Evolutionary conservation across 1,140 invertebrate species (phyloP), one percentile per base, ranked within the genome.

Genomic region (Aricia agestis): DNA sequence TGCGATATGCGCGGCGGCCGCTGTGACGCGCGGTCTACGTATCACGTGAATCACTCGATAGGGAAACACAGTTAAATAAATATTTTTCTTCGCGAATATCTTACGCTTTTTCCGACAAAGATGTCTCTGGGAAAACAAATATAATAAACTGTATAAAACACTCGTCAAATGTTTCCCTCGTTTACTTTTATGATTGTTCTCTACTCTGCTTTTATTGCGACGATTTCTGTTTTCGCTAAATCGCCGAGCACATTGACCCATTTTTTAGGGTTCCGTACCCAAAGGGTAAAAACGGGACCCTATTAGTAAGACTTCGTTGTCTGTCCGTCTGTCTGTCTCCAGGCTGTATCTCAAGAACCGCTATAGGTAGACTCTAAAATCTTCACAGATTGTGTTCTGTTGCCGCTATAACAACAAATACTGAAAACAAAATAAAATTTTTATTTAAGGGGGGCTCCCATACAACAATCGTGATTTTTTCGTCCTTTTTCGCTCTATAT

Each of bases 11-110:
- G 15, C 15, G 36, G 36, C 36, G 36, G 65, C n/a, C 66, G 17
- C 36, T 4, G 32, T 52, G 45, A 36, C 36, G 36, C 13, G 45
- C 45, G 10, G 2, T 52, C 13, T 52, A 68, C 57, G 52, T 68
- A 52, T 69, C 31, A 68, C 25, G 67, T 72, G 74, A 72, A 45
- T 76, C 70, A 76, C 42, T 70, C 69, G 31, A 70, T 63, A 57
- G 70, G 66, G 32, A 67, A 59, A 59, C 32, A 71, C 45, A 41
- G 65, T 67, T 59, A 71, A 68, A 19, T 68, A 41, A 68, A 68
- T 68, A 68, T 52, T 52, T 68, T 11, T 25, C 19, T 25, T 15
- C 18, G 18, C 19, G 59, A 18, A 63, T 59, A 18, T 63, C 6
- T 7, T 18, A 63, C 59, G 9, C 10, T 63, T 63, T 25, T 63